Conservation (phyloP, 1,140 invertebrate species). For the Drosophila triauraria region DNA sequence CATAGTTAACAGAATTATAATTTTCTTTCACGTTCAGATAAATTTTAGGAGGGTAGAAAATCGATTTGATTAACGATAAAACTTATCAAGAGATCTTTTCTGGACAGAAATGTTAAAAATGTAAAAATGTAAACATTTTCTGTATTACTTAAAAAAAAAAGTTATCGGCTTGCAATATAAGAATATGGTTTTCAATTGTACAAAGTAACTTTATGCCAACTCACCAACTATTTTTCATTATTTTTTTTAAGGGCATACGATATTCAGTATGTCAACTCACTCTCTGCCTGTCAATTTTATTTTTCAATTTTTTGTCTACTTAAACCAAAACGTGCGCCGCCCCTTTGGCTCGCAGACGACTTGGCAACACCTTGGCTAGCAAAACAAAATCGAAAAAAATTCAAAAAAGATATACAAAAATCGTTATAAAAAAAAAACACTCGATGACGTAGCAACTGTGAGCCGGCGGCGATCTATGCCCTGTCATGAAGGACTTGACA, state of each 20-base stretch:
- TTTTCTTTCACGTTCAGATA: too few relatives aligned
- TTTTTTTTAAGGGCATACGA: slow-evolving; percentile 26
- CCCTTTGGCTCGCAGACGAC: slow-evolving; percentile 58
- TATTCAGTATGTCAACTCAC: not conserved
- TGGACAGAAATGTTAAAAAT: too few relatives aligned
- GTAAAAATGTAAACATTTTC: too few relatives aligned
- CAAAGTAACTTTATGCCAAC: too few relatives aligned
- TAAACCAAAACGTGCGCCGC: slow-evolving; percentile 34
- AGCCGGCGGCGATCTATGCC: slow-evolving; percentile 47
- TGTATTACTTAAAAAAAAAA: too few relatives aligned
- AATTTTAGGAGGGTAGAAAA: too few relatives aligned
- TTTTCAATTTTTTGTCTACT: slow-evolving; percentile 42
- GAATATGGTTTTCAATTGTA: too few relatives aligned
- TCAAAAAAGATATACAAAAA: slow-evolving; percentile 24
- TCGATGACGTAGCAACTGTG: slow-evolving; percentile 66
- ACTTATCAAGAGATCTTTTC: too few relatives aligned
- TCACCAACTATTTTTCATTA: too few relatives aligned
- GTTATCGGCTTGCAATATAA: too few relatives aligned
- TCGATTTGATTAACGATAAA: too few relatives aligned
- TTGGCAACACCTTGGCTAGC: slow-evolving; percentile 71
- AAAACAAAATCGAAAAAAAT: slow-evolving; percentile 30
- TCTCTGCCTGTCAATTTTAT: not conserved
- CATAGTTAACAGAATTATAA: too few relatives aligned
- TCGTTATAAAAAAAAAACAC: not conserved
- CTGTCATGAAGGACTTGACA: slow-evolving; percentile 58